A percentile compares a stretch with the other conserved stretches of the same genome.
These are phyloP conservation scores for Xylota sylvarum DNA, from an alignment of 2,888 invertebrate species.

Conservation along the genomic window DNA sequence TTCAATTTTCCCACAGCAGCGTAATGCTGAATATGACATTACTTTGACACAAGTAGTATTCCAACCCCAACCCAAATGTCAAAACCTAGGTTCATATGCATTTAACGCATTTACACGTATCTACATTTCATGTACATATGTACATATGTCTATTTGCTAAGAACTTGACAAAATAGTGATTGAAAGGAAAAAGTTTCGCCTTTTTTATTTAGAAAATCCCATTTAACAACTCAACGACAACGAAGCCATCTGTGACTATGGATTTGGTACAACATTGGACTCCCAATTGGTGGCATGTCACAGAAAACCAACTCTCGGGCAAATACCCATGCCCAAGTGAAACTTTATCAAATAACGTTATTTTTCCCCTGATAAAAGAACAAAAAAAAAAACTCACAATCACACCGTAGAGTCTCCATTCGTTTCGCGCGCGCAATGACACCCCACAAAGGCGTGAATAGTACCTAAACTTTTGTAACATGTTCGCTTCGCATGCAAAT, in stretches of 20 bases:
- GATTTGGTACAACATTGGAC: background rate
- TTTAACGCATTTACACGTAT: too few relatives aligned
- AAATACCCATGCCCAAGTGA: conserved; percentile 35
- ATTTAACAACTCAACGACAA: background rate
- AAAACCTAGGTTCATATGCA: too few relatives aligned
- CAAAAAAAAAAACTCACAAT: conserved; percentile 33
- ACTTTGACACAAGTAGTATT: too few relatives aligned
- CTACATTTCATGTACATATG: too few relatives aligned
- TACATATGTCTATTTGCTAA: background rate
- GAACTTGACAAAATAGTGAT: background rate
- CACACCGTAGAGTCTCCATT: conserved; percentile 47
- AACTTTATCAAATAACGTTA: conserved; percentile 59
- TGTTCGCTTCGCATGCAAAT: conserved; percentile 68
- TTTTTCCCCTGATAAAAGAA: conserved; percentile 50
- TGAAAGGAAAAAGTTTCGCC: background rate
- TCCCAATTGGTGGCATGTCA: conserved; percentile 31
- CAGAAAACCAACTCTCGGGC: conserved; percentile 36
- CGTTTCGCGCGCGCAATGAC: conserved; percentile 52
- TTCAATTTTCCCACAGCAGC: too few relatives aligned
- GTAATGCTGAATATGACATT: too few relatives aligned
- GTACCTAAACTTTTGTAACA: conserved; percentile 57
- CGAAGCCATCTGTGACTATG: background rate
- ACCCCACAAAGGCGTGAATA: conserved; percentile 67
- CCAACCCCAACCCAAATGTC: too few relatives aligned
- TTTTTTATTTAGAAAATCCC: background rate